Evolutionary conservation across 2,797 vertebrate genomes (phyloP), one percentile per base, ranked within the genome.

Genomic region (Miichthys miiuy): DNA sequence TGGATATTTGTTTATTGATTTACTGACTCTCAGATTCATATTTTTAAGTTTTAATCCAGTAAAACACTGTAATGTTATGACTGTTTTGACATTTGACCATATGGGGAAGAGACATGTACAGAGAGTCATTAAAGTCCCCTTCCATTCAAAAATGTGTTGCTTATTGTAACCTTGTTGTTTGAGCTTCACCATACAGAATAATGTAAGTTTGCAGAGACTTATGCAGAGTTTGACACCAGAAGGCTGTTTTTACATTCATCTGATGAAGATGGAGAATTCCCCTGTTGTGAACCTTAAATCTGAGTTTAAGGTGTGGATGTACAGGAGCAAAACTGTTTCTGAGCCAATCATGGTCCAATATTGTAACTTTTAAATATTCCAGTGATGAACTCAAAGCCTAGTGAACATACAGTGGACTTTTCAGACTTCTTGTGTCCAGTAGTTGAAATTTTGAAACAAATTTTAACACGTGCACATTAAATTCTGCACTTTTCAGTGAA

Each of bases 251-350:
- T 13, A 18, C 38, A 68, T 27, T 41, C 4, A 67, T 18, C 6
- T 27, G 6, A 42, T 48, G 25, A 21, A 57, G 18, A 30, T 17
- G 20, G 14, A 48, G 21, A 21, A 3, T 18, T 42, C 16, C 11
- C 16, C 11, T 30, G 5, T 27, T 20, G 1, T 18, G 1, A 3
- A 21, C 13, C 20, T 41, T 52, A n/a, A 50, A 41, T 41, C 27
- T 21, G 12, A 58, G 10, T 51, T 62, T 58, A 18, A 1, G 2
- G 34, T 4, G 8, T 12, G 12, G 38, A n/a, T 17, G 12, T 44
- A 5, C 48, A n/a, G 25, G 17, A 48, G 58, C 55, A 64, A n/a
- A 69, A 56, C 30, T 56, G 56, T 27, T 63, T 50, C 54, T 9
- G 10, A 21, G 21, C 52, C 21, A 69, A 50, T 69, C 41, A 56